phyloP scores from a whole-genome alignment of 2,797 vertebrate species.

The Myotis daubentonii region DNA sequence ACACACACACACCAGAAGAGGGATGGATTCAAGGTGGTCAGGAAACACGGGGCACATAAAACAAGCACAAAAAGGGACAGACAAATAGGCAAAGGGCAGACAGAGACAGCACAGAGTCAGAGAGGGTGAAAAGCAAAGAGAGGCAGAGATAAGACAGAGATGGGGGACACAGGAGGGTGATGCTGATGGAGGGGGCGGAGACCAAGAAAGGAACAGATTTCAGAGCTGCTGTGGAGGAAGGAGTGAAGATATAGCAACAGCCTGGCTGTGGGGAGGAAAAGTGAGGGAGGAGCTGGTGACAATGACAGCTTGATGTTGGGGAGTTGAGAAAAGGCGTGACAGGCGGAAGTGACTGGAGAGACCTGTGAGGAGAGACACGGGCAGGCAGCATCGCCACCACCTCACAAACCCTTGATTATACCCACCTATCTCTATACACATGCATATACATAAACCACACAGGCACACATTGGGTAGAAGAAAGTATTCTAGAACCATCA shows the following conservation, averaged over 20 bases:
- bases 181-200: constrained; percentile 5
- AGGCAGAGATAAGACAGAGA: neutral
- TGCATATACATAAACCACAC: neutral
- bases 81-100: neutral
- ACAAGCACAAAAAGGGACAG: neutral
- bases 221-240: constrained; percentile 71
- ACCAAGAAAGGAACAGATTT: constrained; percentile 76
- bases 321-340: neutral
- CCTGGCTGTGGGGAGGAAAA: constrained; percentile 46
- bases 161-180: constrained; percentile 9
- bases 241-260: constrained; percentile 67
- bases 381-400: neutral
- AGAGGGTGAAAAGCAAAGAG: neutral
- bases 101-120: neutral
- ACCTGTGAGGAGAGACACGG: neutral
- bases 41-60: neutral
- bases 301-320: constrained; percentile 60
- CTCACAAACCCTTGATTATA: neutral
- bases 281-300: constrained; percentile 42
- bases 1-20: no score
- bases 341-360: constrained; percentile 44
- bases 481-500: neutral
- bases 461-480: neutral
- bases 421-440: neutral
- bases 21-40: neutral